These are phyloP conservation scores for Etheostoma cragini DNA, from an alignment of 2,113 vertebrate genomes.

Conservation along the genomic window DNA sequence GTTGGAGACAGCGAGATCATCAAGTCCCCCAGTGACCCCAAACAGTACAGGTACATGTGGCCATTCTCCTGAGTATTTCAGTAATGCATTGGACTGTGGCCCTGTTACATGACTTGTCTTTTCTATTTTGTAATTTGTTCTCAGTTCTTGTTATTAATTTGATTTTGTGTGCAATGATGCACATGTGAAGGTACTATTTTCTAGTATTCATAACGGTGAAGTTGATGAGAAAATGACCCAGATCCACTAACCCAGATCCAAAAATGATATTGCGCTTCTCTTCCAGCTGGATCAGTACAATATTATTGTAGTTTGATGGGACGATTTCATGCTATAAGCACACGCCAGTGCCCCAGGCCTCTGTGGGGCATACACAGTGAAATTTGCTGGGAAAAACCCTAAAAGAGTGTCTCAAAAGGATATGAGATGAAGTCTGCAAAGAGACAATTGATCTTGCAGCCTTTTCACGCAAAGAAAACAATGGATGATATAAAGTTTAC, in stretches of 20 bases:
- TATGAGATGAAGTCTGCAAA: constrained; percentile 35
- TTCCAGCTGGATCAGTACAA: constrained; percentile 49
- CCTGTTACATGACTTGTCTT: constrained; percentile 16
- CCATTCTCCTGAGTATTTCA: constrained; percentile 10
- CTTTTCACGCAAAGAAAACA: background rate
- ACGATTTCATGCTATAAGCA: constrained; percentile 70
- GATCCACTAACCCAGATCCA: constrained; percentile 64
- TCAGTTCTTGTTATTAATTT: constrained; percentile 10
- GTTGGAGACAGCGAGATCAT: constrained; percentile 88
- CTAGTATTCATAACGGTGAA: constrained; percentile 18
- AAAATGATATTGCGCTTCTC: constrained; percentile 39
- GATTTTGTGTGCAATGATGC: constrained; percentile 13
- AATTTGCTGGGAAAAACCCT: constrained; percentile 45
- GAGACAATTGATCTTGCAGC: constrained; percentile 37
- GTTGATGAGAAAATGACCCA: constrained; percentile 54
- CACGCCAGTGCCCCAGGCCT: constrained; percentile 53
- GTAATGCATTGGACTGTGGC: background rate
- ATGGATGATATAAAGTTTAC: constrained; percentile 6
- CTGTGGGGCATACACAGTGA: constrained; percentile 35
- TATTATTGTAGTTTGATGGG: constrained; percentile 54
- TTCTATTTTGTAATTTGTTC: constrained; percentile 1
- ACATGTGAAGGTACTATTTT: constrained; percentile 2
- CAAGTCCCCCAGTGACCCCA: constrained; percentile 96
- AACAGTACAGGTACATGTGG: constrained; percentile 88
- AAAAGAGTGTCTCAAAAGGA: constrained; percentile 29